Evolutionary conservation across 2,113 vertebrate genomes (phyloP).

Genomic region (Clarias batrachus): DNA sequence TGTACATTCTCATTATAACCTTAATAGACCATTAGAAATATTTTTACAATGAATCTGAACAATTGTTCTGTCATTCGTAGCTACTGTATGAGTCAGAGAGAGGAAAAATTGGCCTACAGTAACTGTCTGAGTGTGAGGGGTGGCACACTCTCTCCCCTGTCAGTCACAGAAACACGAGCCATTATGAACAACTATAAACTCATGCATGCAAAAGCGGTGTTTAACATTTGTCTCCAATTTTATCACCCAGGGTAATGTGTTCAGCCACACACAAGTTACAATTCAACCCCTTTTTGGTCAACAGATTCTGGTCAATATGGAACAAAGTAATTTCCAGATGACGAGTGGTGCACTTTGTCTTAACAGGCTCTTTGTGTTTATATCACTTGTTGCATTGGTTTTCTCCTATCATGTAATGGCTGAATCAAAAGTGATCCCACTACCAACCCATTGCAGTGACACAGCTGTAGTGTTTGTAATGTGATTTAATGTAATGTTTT

Average conservation of each 20-base stretch:
- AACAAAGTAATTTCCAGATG: not conserved
- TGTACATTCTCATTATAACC: not conserved
- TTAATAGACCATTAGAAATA: not conserved
- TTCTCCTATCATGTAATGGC: not conserved
- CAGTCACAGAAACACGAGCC: too few relatives aligned
- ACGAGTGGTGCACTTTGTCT: not conserved
- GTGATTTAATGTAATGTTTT: not conserved
- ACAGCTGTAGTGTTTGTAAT: not conserved
- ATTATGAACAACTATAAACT: too few relatives aligned
- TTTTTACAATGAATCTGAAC: not conserved
- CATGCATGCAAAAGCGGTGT: too few relatives aligned
- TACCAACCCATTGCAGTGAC: not conserved
- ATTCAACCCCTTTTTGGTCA: not conserved
- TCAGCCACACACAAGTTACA: not conserved
- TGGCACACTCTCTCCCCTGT: too few relatives aligned
- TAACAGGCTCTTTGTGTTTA: not conserved
- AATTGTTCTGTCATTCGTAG: too few relatives aligned
- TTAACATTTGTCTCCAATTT: too few relatives aligned
- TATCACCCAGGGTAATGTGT: not conserved
- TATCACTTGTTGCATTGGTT: not conserved
- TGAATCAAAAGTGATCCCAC: not conserved
- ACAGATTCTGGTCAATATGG: not conserved
- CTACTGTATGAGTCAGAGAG: too few relatives aligned
- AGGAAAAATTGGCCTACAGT: too few relatives aligned
- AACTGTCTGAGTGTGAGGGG: too few relatives aligned